phyloP scores from a whole-genome alignment of 2,113 vertebrate genomes.

The Seriola dumerili region DNA sequence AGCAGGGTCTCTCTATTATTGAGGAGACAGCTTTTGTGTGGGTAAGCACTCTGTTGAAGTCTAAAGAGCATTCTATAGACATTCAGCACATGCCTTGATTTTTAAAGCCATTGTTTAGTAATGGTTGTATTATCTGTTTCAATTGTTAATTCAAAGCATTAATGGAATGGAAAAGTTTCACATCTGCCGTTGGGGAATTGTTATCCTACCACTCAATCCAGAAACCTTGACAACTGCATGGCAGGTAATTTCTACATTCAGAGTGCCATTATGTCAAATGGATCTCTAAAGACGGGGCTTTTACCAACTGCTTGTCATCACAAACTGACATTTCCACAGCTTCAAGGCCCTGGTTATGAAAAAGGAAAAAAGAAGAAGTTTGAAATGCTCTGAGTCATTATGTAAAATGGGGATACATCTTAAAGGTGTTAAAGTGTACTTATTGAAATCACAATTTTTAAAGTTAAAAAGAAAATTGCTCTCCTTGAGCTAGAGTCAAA shows the following conservation, averaged over 20 bases:
- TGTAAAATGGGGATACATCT: slow-evolving; percentile 63
- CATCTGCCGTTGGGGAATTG: slow-evolving; percentile 40
- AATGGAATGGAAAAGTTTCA: slow-evolving; percentile 75
- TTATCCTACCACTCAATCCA: slow-evolving; percentile 58
- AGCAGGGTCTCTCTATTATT: not conserved
- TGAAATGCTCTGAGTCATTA: slow-evolving; percentile 69
- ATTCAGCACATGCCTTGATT: not conserved
- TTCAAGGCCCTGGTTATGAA: slow-evolving; percentile 30
- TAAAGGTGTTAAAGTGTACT: slow-evolving; percentile 61
- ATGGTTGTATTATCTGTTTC: slow-evolving; percentile 19
- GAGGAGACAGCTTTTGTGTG: not conserved
- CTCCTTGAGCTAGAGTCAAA: slow-evolving; percentile 48
- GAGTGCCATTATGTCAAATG: slow-evolving; percentile 72
- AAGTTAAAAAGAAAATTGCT: slow-evolving; percentile 63
- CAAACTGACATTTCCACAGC: slow-evolving; percentile 45
- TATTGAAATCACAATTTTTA: slow-evolving; percentile 66
- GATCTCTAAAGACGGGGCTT: slow-evolving; percentile 68
- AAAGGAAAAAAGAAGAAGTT: slow-evolving; percentile 30
- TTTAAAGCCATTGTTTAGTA: slow-evolving; percentile 15
- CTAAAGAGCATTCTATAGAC: slow-evolving; percentile 6
- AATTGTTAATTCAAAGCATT: slow-evolving; percentile 44
- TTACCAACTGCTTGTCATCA: slow-evolving; percentile 73
- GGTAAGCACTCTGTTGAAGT: not conserved
- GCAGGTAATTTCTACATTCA: slow-evolving; percentile 66
- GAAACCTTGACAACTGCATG: slow-evolving; percentile 68